Evolutionary conservation across 1,140 invertebrate species (phyloP).

Genomic region (Zaprionus vittiger): DNA sequence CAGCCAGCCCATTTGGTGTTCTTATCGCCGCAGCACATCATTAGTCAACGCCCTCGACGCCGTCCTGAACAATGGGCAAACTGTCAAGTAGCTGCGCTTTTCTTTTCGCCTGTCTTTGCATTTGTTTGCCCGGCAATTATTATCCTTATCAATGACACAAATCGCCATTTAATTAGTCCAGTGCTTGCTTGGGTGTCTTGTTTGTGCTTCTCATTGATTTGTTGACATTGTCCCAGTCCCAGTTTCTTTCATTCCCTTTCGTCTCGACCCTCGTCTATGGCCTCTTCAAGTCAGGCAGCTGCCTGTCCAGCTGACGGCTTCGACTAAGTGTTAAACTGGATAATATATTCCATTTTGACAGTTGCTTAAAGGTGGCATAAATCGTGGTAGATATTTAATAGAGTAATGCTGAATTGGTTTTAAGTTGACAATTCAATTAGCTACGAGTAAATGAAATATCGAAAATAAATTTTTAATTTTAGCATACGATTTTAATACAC

Average conservation of each 20-base stretch:
- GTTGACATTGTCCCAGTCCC: constrained; percentile 56
- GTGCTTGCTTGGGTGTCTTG: constrained; percentile 65
- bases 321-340: not conserved
- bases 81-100: constrained; percentile 44
- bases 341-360: constrained; percentile 16
- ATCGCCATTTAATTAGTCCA: constrained; percentile 79
- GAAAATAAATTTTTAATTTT: not conserved
- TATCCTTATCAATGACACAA: constrained; percentile 79
- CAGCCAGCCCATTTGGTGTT: constrained; percentile 51
- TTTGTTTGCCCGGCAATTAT: constrained; percentile 78
- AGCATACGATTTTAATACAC: not conserved
- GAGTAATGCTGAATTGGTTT: not conserved
- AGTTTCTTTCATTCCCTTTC: not conserved
- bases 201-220: constrained; percentile 75
- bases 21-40: constrained; percentile 63
- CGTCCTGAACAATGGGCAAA: constrained; percentile 30
- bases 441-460: not conserved
- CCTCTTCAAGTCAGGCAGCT: not conserved
- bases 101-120: constrained; percentile 41
- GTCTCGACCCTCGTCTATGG: not conserved
- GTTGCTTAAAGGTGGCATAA: not conserved
- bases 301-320: not conserved
- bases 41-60: constrained; percentile 55
- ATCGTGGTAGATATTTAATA: not conserved
- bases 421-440: not conserved